Conservation (phyloP, 2,797 vertebrate genomes). For the Gorsachius magnificus region DNA sequence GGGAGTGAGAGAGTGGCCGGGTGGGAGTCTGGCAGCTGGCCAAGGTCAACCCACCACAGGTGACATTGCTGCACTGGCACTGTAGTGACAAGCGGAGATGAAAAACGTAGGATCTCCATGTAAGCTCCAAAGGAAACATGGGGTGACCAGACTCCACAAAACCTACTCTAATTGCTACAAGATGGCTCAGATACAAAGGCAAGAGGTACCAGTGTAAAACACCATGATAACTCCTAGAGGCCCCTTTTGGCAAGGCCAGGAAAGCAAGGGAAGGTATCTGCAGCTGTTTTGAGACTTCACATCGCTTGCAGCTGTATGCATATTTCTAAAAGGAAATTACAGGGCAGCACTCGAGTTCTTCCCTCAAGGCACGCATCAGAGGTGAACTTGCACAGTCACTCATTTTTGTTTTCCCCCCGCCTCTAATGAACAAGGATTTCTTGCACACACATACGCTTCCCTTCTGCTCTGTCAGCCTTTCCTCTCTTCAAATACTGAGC, state of each 20-base stretch:
- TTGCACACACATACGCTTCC: neutral
- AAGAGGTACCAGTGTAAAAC: neutral
- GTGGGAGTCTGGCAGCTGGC: neutral
- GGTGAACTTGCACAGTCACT: neutral
- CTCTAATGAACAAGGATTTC: neutral
- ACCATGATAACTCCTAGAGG: neutral
- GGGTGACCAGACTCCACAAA: neutral
- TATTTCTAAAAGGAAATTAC: neutral
- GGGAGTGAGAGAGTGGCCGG: neutral
- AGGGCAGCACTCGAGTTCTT: neutral
- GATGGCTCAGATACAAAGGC: neutral
- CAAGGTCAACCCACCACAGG: neutral
- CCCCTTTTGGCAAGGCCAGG: neutral
- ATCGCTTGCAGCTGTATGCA: neutral
- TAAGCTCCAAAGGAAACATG: neutral
- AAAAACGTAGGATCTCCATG: neutral
- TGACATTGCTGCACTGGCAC: neutral
- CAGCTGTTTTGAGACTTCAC: neutral
- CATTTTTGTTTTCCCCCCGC: neutral
- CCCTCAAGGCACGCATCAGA: neutral
- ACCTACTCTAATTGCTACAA: neutral
- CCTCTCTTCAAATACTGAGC: neutral
- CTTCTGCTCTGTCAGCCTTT: neutral
- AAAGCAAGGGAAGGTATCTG: neutral
- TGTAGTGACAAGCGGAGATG: neutral